phyloP scores from a whole-genome alignment of 2,888 invertebrate genomes.

The Andrena trimmerana region DNA sequence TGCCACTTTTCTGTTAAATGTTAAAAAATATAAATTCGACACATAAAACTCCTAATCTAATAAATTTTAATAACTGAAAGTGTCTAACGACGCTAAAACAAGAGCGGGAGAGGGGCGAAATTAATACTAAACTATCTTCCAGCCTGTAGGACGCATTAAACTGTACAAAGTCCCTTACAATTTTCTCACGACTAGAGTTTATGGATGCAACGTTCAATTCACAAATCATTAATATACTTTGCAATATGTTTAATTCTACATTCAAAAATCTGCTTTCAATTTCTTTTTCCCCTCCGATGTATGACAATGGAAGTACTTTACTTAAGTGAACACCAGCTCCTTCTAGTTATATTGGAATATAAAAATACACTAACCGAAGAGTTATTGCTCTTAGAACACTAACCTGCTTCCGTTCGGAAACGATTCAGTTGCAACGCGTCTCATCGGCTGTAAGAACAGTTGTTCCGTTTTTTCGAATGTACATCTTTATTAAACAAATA shows the following conservation, averaged over 20 bases:
- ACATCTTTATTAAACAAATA: conserved; percentile 86
- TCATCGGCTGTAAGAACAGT: conserved; percentile 41
- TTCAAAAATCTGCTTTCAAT: too few relatives aligned
- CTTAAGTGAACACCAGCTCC: not conserved
- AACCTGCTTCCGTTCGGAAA: not conserved
- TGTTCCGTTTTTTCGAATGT: conserved; percentile 81
- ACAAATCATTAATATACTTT: too few relatives aligned
- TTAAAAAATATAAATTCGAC: too few relatives aligned
- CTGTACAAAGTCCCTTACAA: not conserved
- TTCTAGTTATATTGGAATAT: not conserved
- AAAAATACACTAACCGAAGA: not conserved
- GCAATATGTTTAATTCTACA: too few relatives aligned
- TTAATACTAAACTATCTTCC: conserved; percentile 49
- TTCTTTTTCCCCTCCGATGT: too few relatives aligned
- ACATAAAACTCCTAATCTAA: too few relatives aligned
- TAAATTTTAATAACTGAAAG: too few relatives aligned
- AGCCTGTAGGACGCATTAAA: conserved; percentile 41
- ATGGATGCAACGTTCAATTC: too few relatives aligned
- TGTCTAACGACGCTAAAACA: too few relatives aligned
- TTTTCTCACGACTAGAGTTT: not conserved
- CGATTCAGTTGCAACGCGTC: conserved; percentile 16
- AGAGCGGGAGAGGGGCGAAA: not conserved
- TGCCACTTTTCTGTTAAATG: too few relatives aligned
- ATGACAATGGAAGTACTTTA: too few relatives aligned
- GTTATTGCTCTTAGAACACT: not conserved